Conservation (phyloP, 2,113 vertebrate genomes). For the Rallus limicola region DNA sequence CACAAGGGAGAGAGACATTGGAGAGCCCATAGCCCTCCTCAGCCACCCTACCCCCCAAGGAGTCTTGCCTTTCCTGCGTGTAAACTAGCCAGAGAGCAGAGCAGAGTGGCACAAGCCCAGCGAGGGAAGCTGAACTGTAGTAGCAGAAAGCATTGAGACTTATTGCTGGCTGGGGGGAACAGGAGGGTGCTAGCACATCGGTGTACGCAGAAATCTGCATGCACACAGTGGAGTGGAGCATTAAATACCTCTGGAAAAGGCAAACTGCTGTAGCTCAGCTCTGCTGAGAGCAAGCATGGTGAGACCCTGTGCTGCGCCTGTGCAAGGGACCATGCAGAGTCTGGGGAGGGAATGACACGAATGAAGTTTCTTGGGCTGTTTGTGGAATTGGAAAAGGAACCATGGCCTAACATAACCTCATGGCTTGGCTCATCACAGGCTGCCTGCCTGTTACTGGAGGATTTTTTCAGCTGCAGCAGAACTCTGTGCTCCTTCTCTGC, state of each 20-base stretch:
- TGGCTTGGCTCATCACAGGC: not conserved
- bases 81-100: not conserved
- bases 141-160: not conserved
- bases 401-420: not conserved
- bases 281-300: not conserved
- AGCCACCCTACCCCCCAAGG: not conserved
- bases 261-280: not conserved
- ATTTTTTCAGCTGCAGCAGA: not conserved
- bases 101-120: not conserved
- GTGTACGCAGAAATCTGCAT: not conserved
- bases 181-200: not conserved
- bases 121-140: not conserved
- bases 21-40: not conserved
- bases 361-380: not conserved
- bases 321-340: not conserved
- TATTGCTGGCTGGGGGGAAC: not conserved
- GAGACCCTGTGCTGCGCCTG: not conserved
- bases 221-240: not conserved
- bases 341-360: not conserved
- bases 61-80: not conserved
- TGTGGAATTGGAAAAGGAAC: not conserved
- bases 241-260: not conserved
- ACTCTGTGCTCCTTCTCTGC: not conserved
- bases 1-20: not conserved
- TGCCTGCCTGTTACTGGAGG: not conserved